Base-by-base conservation (phyloP, 1,140 invertebrate genomes). In the Scaptomyza hsui region DNA sequence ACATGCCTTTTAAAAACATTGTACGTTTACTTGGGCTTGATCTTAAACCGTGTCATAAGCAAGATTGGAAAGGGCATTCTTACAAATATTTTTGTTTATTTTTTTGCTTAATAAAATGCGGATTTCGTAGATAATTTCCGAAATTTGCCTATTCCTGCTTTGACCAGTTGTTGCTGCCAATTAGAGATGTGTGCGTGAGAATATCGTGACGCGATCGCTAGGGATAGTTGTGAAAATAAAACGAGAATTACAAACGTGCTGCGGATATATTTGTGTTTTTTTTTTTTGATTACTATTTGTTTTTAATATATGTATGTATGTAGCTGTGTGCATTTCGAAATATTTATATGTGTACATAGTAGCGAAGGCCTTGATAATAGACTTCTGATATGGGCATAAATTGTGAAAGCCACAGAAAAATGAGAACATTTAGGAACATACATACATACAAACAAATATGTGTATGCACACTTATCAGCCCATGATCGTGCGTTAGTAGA, bases 131-230 rank as follows among this genome's bases (percentile, higher is more conserved):
- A 51, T 35, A 26, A 45, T 16, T 26, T 60, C 13, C 21, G 12
- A 19, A 42, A 16, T 53, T 42, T 53, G 35, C n/a, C 19, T 62
- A 21, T 55, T 21, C 29, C 42, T 52, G 19, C 47, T 48, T 51
- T 67, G 56, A 24, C 26, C 59, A 37, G 49, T 48, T 63, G 42
- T 48, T 55, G 59, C 29, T 63, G 59, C 49, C 49, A 69, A 63
- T 55, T 24, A 49, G 44, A 41, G 67, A 56, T 64, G 51, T 29
- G 67, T 56, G 44, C 67, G 67, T 64, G 65, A 69, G 12, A 9
- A 39, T 52, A 29, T 35, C 15, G 26, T 60, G 42, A 62, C 5
- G 9, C 24, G 67, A 70, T 63, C 59, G 32, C 24, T 37, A 48
- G 18, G 24, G 41, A 12, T 41, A 32, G 13, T 49, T 1, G 18